These are phyloP conservation scores for Genyomyrus donnyi DNA, from an alignment of 2,113 vertebrate genomes.

Conservation along the genomic window DNA sequence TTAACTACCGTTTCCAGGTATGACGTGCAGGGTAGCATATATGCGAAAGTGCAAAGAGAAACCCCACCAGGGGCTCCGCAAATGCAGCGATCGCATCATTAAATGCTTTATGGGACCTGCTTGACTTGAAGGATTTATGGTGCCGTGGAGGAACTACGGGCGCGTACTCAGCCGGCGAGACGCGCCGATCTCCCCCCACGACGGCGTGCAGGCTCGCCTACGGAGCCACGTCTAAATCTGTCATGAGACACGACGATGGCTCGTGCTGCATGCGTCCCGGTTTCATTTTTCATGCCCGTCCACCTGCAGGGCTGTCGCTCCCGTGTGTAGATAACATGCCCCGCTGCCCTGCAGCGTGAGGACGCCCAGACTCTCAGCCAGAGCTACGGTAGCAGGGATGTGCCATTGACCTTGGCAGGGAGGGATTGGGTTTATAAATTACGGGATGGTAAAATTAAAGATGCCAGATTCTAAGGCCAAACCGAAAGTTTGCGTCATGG, in stretches of 20 bases:
- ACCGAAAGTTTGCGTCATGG: not conserved
- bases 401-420: constrained; percentile 14
- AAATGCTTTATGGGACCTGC: not conserved
- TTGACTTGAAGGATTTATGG: not conserved
- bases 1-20: not conserved
- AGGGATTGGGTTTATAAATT: constrained; percentile 21
- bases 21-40: not conserved
- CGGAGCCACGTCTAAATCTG: not conserved
- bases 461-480: constrained; percentile 6
- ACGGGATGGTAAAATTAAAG: not conserved
- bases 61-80: not conserved
- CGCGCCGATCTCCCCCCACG: not conserved
- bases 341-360: no score
- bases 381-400: not conserved
- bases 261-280: not conserved
- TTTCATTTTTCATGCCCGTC: not conserved
- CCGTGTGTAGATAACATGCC: not conserved
- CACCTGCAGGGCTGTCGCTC: not conserved
- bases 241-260: not conserved
- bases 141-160: not conserved
- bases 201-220: no score
- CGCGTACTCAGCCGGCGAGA: not conserved
- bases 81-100: not conserved
- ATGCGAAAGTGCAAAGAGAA: not conserved
- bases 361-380: not conserved